phyloP scores from a whole-genome alignment of 2,113 vertebrate genomes.

The Microcebus griseorufus region DNA sequence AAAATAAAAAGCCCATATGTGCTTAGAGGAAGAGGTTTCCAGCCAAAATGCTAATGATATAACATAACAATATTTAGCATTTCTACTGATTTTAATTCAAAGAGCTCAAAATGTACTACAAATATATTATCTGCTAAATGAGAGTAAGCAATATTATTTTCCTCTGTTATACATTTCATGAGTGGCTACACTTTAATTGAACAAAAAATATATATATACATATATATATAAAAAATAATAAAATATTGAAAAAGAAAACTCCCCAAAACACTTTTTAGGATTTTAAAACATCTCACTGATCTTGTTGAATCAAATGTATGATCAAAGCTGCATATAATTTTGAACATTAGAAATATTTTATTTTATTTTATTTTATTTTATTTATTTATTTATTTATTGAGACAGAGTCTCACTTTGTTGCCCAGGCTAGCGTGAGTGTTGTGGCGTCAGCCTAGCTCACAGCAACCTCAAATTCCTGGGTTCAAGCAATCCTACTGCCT shows the following conservation, averaged over 20 bases:
- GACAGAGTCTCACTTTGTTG: too few species aligned
- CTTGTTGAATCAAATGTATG: neutral
- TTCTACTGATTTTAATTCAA: conserved; percentile 59
- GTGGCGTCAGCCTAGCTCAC: too few species aligned
- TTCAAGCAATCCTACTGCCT: too few species aligned
- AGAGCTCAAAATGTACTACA: conserved; percentile 44
- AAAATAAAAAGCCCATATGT: conserved; percentile 74
- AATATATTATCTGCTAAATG: conserved; percentile 54
- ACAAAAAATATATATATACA: too few species aligned
- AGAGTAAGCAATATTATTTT: conserved; percentile 25
- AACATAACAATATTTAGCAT: conserved; percentile 52
- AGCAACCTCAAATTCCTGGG: too few species aligned
- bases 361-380: neutral
- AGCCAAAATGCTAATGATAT: conserved; percentile 68
- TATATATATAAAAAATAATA: neutral
- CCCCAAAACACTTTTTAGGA: neutral
- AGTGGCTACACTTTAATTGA: conserved; percentile 6
- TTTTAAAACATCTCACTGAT: neutral
- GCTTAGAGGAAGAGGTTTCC: conserved; percentile 49
- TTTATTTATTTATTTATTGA: too few species aligned
- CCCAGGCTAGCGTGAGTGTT: too few species aligned
- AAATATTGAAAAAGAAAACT: conserved; percentile 15
- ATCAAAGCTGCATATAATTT: neutral
- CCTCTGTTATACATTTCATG: conserved; percentile 21
- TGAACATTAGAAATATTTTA: neutral